Base-by-base conservation (phyloP, 2,888 invertebrate species). In the Syritta pipiens region DNA sequence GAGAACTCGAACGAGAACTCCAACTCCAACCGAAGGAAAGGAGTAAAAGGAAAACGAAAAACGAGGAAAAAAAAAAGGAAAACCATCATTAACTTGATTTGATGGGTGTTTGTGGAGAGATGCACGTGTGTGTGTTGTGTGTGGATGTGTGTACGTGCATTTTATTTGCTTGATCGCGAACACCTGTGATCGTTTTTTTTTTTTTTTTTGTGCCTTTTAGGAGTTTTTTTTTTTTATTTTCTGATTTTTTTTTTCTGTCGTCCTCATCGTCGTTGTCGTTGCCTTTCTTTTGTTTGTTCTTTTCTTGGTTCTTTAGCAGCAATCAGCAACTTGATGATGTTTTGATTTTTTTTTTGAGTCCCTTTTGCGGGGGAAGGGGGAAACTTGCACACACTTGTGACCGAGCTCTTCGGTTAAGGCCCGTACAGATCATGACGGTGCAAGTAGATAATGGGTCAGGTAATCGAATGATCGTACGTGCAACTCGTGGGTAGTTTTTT, bases 171-270 rank as follows among this genome's bases (percentile, higher is more conserved):
- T 69, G 83, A 83, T 83, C 83, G 82, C 76, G 83, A 83, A 83
- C 83, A 83, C 83, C 83, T 83, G 83, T 83, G 83, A 82, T 76
- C 81, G 75, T 77, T 81, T 83, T 83, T 83, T 83, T 63, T 79
- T 68, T 76, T 72, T 81, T 83, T 82, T 83, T 83, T 83, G 67
- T 79, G 72, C 79, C 75, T 81, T 83, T 82, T 81, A 81, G 81
- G 62, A 71, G 53, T 67, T 48, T 20, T 63, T 42, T 28, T 44
- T 46, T 46, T 60, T 28, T 19, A 60, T 19, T 67, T 63, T 35
- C 62, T 65, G 53, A 30, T 68, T 17, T 46, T 72, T 30, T 14
- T 37, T 17, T 60, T 51, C 12, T 67, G 26, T 57, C 60, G 24
- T 35, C 1, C 10, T 32, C 32, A 12, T 32, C 32, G 35, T 51